These are phyloP conservation scores for Thinocorus orbignyianus DNA, from an alignment of 2,113 vertebrate genomes.

Conservation along the genomic window DNA sequence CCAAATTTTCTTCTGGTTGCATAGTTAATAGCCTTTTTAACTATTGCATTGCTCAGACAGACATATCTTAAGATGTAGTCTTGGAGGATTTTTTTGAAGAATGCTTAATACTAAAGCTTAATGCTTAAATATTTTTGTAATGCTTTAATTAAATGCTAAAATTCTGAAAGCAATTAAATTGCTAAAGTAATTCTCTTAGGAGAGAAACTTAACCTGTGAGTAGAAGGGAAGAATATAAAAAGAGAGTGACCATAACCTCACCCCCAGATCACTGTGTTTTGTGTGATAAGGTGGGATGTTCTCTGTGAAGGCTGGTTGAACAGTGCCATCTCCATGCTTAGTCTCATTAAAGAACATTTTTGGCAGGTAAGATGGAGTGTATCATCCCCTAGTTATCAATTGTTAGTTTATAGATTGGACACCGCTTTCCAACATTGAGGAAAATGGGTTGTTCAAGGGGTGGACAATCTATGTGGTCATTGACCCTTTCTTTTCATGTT, in stretches of 20 bases:
- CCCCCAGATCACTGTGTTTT: neutral
- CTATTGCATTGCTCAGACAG: rapidly evolving
- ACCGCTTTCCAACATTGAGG: neutral
- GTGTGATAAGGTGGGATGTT: neutral
- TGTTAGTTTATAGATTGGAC: neutral
- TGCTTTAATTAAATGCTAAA: no score
- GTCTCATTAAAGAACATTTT: neutral
- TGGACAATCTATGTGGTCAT: rapidly evolving
- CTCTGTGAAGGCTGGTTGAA: neutral
- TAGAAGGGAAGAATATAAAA: neutral
- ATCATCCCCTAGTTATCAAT: neutral
- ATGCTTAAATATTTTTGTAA: no score
- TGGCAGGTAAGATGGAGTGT: neutral
- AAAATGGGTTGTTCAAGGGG: neutral
- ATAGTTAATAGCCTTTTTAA: neutral
- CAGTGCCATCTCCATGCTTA: neutral
- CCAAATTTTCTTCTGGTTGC: neutral
- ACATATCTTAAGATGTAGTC: neutral
- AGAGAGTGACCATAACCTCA: neutral
- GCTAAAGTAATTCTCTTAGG: neutral
- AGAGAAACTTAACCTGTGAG: neutral
- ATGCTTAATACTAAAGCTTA: neutral
- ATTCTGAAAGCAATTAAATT: neutral
- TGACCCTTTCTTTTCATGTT: neutral
- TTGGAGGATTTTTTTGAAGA: neutral